phyloP scores from a whole-genome alignment of 2,888 invertebrate species.

The Ganaspis brasiliensis region DNA sequence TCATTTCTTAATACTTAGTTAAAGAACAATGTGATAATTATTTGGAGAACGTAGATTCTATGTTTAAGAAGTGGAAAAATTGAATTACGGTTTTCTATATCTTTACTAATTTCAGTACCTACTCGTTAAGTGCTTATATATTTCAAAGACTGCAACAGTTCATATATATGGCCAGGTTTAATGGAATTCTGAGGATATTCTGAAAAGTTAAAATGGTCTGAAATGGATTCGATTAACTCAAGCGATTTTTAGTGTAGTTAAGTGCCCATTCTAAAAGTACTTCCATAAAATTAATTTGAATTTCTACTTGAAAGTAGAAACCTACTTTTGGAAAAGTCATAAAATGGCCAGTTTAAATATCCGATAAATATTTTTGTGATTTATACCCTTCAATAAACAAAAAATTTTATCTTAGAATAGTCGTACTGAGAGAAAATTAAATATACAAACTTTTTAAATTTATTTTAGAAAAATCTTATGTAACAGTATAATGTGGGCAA shows the following conservation, averaged over 20 bases:
- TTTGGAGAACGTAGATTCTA: background rate
- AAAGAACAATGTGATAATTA: background rate
- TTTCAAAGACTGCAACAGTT: background rate
- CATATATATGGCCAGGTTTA: conserved; percentile 4
- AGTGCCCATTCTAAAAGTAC: conserved; percentile 28
- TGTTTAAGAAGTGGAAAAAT: background rate
- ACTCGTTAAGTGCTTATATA: conserved; percentile 31
- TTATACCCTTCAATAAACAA: background rate
- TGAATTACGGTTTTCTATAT: background rate
- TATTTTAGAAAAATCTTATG: too few relatives aligned
- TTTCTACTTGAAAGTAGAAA: conserved; percentile 17
- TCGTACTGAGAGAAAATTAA: background rate
- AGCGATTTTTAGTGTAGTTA: conserved; percentile 35
- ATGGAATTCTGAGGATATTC: conserved; percentile 30
- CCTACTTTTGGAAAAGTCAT: conserved; percentile 2
- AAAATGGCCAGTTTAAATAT: conserved; percentile 1
- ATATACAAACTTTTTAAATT: too few relatives aligned
- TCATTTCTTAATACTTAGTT: too few relatives aligned
- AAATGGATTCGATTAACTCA: conserved; percentile 32
- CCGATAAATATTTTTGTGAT: background rate
- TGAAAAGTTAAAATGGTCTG: conserved; percentile 36
- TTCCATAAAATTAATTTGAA: conserved; percentile 25
- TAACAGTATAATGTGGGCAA: too few relatives aligned
- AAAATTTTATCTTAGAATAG: background rate
- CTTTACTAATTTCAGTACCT: background rate